Evolutionary conservation across 1,140 invertebrate species (phyloP).

Genomic region (Zaprionus vittiger): DNA sequence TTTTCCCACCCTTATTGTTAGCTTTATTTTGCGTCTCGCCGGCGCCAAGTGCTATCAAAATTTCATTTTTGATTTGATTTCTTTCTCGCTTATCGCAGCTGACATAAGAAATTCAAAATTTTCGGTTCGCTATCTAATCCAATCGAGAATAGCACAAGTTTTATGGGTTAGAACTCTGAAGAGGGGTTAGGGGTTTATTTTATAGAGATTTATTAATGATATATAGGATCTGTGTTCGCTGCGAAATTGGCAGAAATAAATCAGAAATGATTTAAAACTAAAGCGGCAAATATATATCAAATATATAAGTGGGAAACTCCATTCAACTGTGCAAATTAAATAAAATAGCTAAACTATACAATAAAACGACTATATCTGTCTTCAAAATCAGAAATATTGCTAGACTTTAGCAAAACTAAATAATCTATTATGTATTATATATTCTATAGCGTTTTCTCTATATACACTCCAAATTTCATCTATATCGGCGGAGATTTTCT

Average conservation of each 20-base stretch:
- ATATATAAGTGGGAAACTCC: too few relatives aligned
- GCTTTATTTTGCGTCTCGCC: constrained; percentile 19
- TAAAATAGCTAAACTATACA: too few relatives aligned
- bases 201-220: constrained; percentile 8
- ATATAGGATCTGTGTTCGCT: background rate
- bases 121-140: constrained; percentile 4
- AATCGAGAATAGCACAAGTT: background rate
- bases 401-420: too few relatives aligned
- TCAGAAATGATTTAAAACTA: background rate
- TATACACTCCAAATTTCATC: background rate
- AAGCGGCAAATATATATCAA: too few relatives aligned
- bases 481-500: background rate
- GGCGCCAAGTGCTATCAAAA: constrained; percentile 46
- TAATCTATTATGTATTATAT: too few relatives aligned
- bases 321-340: too few relatives aligned
- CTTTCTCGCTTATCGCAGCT: constrained; percentile 33
- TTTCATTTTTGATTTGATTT: constrained; percentile 49
- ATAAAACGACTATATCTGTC: too few relatives aligned
- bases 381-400: too few relatives aligned
- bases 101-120: constrained; percentile 16
- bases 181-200: background rate
- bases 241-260: background rate
- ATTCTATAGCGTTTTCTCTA: background rate
- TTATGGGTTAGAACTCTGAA: background rate
- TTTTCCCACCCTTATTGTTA: constrained; percentile 16